These are phyloP conservation scores for Etia nguti DNA, from an alignment of 2,113 vertebrate species.

Conservation along the genomic window DNA sequence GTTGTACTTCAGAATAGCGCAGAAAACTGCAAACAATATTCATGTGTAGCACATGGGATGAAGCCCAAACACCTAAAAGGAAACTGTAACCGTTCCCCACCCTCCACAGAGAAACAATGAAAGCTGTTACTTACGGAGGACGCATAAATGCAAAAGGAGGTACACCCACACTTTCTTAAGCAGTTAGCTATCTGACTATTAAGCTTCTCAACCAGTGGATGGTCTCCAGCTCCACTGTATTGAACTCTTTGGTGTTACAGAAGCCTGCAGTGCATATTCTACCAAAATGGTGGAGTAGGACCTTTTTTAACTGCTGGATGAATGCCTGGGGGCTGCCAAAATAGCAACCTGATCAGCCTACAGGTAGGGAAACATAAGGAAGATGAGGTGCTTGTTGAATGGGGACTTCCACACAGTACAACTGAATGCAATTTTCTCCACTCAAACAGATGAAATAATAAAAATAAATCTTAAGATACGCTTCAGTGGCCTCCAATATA, in stretches of 20 bases:
- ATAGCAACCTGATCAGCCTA: neutral
- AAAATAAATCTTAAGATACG: neutral
- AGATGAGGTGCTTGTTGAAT: neutral
- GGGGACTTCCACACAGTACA: neutral
- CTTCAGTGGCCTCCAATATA: neutral
- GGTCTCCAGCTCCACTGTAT: neutral
- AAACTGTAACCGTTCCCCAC: neutral
- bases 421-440: neutral
- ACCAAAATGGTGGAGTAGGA: neutral
- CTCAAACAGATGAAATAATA: neutral
- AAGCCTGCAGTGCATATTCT: neutral
- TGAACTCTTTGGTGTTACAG: neutral
- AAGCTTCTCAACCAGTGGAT: neutral
- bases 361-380: neutral
- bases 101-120: neutral
- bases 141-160: neutral
- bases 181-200: neutral
- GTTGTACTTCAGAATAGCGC: neutral
- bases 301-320: neutral
- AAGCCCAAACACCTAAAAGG: neutral
- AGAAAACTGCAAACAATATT: neutral
- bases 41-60: neutral
- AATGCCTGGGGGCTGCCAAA: neutral
- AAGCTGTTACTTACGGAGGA: neutral
- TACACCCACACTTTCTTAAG: neutral